Evolutionary conservation across 2,888 invertebrate genomes (phyloP), one percentile per base, ranked within the genome.

Genomic region (Caradrina clavipalpis): DNA sequence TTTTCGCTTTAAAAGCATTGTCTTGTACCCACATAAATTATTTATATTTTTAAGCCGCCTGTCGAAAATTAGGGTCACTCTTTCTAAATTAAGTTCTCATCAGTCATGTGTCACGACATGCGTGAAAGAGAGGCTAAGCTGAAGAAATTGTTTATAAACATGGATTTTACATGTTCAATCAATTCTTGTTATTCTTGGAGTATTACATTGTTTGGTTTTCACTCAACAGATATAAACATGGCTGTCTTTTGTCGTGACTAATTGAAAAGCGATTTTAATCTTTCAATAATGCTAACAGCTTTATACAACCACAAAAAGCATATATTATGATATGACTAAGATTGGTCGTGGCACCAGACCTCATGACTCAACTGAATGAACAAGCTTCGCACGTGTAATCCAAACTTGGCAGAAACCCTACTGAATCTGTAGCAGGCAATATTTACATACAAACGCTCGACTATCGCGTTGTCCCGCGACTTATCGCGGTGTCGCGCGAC

Each of bases 371-470:
- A 59, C 69, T 68, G 56, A 76, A 56, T 73, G 56, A 81, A 84
- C 82, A 82, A 86, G 69, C 53, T 60, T 50, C 62, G 76, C 82
- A 82, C 83, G 82, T 82, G 85, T 80, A 83, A 53, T 71, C 80
- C 78, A 59, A 82, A 88, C 76, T 83, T 77, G 83, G 88, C 61
- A 75, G 81, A 82, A 81, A 76, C 58, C 65, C 65, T 65, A 74
- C 71, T 66, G 73, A 78, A 81, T 74, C 67, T 69, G 71, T 83
- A 67, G 51, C 78, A 73, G 47, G 51, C 78, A 60, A 73, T 78
- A 78, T 85, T 85, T 83, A 82, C 86, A 84, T 84, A 88, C 85
- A 87, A 88, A 84, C 73, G 69, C 65, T 56, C 51, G 78, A 63
- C 45, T 69, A 75, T 73, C 45, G 72, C 67, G 70, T 39, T 73